These are phyloP conservation scores for Hydrozoanthus gracilis DNA, from an alignment of 92 coral and sea anemone genomes.

Conservation along the genomic window DNA sequence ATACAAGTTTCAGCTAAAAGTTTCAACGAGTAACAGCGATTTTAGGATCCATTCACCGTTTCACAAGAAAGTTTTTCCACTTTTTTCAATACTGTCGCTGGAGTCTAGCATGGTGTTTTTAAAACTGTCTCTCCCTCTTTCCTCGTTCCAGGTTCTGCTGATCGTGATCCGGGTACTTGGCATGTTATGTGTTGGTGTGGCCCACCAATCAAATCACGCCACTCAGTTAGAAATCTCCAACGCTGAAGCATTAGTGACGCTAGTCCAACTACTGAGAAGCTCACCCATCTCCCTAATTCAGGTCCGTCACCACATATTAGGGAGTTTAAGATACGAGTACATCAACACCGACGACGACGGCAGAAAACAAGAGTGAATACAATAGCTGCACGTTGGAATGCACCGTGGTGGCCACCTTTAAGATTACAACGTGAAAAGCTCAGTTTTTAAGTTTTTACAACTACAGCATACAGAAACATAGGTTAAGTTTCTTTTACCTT, in stretches of 20 bases:
- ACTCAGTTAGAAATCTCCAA: slow-evolving; percentile 93
- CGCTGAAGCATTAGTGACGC: slow-evolving; percentile 93
- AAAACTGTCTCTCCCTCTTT: background rate
- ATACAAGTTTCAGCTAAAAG: too few species aligned
- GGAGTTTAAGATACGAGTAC: too few species aligned
- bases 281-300: slow-evolving; percentile 81
- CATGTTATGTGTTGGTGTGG: slow-evolving; percentile 94
- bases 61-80: background rate
- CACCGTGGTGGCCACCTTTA: too few species aligned
- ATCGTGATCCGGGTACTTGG: slow-evolving; percentile 98
- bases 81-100: background rate
- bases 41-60: background rate
- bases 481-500: too few species aligned
- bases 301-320: slow-evolving; percentile 52
- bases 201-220: slow-evolving; percentile 98
- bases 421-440: too few species aligned
- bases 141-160: slow-evolving; percentile 75
- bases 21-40: too few species aligned
- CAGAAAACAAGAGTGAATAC: too few species aligned
- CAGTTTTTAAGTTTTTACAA: too few species aligned
- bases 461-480: too few species aligned
- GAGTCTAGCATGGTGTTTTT: background rate
- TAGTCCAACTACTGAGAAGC: slow-evolving; percentile 80
- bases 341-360: too few species aligned
- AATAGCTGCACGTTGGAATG: too few species aligned